Percentiles rank a stretch among this genome's conserved stretches.
phyloP scores from a whole-genome alignment of 1,140 invertebrate species.

The Whitmania pigra region DNA sequence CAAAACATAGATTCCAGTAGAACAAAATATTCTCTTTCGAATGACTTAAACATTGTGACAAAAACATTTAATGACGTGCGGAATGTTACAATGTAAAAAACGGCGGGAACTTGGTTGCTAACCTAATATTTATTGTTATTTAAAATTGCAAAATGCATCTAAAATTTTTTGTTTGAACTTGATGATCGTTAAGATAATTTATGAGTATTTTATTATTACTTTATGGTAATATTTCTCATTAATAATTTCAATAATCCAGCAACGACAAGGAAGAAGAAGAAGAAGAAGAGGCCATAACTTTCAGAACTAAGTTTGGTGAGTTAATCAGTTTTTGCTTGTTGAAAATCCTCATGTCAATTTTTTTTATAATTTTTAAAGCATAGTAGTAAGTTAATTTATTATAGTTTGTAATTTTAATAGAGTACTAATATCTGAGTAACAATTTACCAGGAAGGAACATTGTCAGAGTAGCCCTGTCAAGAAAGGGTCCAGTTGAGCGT shows the following conservation, averaged over 20 bases:
- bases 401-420: too few species aligned
- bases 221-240: too few species aligned
- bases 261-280: conserved; percentile 27
- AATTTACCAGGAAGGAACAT: conserved; percentile 40
- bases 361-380: conserved; percentile 8
- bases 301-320: conserved; percentile 67
- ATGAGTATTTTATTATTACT: too few species aligned
- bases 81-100: too few species aligned
- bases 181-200: too few species aligned
- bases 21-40: too few species aligned
- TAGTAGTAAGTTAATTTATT: not conserved
- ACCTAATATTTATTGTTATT: not conserved
- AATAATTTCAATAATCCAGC: not conserved
- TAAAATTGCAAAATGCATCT: not conserved
- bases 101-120: too few species aligned
- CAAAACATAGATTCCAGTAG: too few species aligned
- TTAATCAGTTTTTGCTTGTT: not conserved
- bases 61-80: too few species aligned
- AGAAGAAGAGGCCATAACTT: conserved; percentile 43
- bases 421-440: not conserved
- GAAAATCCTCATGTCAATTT: too few species aligned
- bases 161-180: too few species aligned
- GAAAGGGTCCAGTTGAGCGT: conserved; percentile 47
- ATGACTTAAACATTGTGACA: too few species aligned
- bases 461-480: conserved; percentile 44